phyloP scores from a whole-genome alignment of 1,140 invertebrate species.

The Anoplolepis gracilipes region DNA sequence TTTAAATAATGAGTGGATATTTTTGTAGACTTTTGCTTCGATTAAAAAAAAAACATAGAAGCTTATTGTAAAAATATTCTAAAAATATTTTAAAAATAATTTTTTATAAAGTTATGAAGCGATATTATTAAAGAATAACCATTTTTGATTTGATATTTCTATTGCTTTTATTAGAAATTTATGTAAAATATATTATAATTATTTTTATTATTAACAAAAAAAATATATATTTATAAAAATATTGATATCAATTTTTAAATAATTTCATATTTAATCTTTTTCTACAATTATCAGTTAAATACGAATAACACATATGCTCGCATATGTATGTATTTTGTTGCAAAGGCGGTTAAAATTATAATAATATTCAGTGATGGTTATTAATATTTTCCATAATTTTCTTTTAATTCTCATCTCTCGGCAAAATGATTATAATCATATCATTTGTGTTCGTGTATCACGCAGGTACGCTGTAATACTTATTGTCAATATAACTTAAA shows the following conservation, averaged over 20 bases:
- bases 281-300: background rate
- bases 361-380: background rate
- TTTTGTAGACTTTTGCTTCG: background rate
- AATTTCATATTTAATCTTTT: background rate
- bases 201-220: background rate
- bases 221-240: background rate
- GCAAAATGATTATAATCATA: constrained; percentile 10
- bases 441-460: constrained; percentile 13
- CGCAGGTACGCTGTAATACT: background rate
- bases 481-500: constrained; percentile 10
- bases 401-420: constrained; percentile 13
- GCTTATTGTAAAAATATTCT: constrained; percentile 9
- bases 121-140: constrained; percentile 20
- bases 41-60: background rate
- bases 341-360: constrained; percentile 15
- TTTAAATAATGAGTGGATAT: constrained; percentile 17
- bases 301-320: background rate
- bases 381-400: constrained; percentile 10
- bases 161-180: background rate
- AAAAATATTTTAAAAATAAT: constrained; percentile 28
- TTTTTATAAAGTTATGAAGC: background rate
- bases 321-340: background rate
- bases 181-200: background rate
- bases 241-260: background rate
- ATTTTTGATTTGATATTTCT: background rate